Percentiles rank a stretch among this genome's conserved stretches.
Evolutionary conservation across 2,888 invertebrate genomes (phyloP).

Genomic region (Melangyna quadrimaculata): DNA sequence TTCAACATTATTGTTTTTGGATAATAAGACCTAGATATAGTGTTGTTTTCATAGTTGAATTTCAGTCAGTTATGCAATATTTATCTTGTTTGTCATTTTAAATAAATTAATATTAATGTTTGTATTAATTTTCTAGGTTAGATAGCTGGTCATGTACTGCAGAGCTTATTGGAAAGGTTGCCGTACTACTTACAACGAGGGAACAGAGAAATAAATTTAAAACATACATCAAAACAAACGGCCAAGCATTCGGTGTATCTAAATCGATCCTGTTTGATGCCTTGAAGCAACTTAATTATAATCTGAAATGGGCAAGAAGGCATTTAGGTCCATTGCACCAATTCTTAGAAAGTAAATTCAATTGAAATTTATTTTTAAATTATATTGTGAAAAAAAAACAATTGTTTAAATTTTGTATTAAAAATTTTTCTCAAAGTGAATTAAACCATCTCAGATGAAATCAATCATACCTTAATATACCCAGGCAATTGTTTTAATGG

Average conservation of each 20-base stretch:
- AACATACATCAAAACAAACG: conserved; percentile 71
- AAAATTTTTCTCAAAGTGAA: too few relatives aligned
- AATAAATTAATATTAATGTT: background rate
- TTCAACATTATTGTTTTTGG: too few relatives aligned
- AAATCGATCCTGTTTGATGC: conserved; percentile 72
- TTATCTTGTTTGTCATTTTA: background rate
- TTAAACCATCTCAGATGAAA: too few relatives aligned
- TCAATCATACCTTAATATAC: too few relatives aligned
- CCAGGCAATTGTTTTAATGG: too few relatives aligned
- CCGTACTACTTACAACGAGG: conserved; percentile 74
- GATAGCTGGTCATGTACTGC: conserved; percentile 75
- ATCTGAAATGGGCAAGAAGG: conserved; percentile 76
- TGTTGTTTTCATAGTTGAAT: too few relatives aligned
- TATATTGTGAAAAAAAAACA: too few relatives aligned
- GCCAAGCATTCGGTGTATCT: conserved; percentile 73
- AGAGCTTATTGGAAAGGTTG: conserved; percentile 73
- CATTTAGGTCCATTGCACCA: conserved; percentile 71
- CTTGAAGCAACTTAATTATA: conserved; percentile 73
- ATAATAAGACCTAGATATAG: too few relatives aligned
- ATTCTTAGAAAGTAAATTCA: conserved; percentile 45
- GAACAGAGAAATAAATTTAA: conserved; percentile 73
- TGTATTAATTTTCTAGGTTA: conserved; percentile 71
- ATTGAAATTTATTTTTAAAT: too few relatives aligned
- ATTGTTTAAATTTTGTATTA: too few relatives aligned
- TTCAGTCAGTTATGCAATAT: too few relatives aligned